These are phyloP conservation scores for Agrilus cyanescens DNA, from an alignment of 2,888 invertebrate genomes.

Conservation along the genomic window DNA sequence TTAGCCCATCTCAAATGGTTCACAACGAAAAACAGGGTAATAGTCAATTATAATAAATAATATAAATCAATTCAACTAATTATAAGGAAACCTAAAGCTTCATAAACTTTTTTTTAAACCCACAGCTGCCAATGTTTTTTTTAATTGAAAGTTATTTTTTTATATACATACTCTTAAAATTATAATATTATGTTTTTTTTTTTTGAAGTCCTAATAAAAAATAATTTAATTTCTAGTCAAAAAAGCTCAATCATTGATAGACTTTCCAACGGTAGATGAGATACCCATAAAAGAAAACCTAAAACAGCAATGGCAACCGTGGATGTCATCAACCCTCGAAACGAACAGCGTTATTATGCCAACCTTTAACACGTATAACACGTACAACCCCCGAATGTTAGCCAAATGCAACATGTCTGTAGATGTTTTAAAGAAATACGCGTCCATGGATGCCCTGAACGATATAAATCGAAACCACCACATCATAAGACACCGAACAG, in stretches of 20 bases:
- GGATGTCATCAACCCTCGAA: slow-evolving; percentile 24
- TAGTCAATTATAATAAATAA: not conserved
- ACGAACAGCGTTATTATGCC: slow-evolving; percentile 22
- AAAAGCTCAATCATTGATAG: slow-evolving; percentile 34
- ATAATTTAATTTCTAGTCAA: too few relatives aligned
- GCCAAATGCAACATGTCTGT: slow-evolving; percentile 9
- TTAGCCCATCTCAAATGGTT: slow-evolving; percentile 24
- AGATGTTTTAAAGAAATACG: slow-evolving; percentile 23
- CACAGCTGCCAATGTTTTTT: too few relatives aligned
- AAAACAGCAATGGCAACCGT: slow-evolving; percentile 21
- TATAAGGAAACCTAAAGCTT: not conserved
- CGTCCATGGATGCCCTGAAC: slow-evolving; percentile 31
- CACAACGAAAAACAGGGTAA: not conserved
- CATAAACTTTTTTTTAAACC: not conserved
- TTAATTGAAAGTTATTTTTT: too few relatives aligned
- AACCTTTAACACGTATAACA: slow-evolving; percentile 19
- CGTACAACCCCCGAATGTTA: slow-evolving; percentile 12
- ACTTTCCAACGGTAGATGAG: slow-evolving; percentile 26
- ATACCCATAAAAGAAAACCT: slow-evolving; percentile 18
- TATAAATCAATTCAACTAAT: not conserved
- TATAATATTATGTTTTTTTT: slow-evolving; percentile 4
- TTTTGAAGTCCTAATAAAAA: too few relatives aligned
- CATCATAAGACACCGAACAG: slow-evolving; percentile 30
- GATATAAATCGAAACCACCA: slow-evolving; percentile 23
- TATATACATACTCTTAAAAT: too few relatives aligned